These are phyloP conservation scores for Apamea sordens DNA, from an alignment of 2,888 invertebrate species.

Conservation along the genomic window DNA sequence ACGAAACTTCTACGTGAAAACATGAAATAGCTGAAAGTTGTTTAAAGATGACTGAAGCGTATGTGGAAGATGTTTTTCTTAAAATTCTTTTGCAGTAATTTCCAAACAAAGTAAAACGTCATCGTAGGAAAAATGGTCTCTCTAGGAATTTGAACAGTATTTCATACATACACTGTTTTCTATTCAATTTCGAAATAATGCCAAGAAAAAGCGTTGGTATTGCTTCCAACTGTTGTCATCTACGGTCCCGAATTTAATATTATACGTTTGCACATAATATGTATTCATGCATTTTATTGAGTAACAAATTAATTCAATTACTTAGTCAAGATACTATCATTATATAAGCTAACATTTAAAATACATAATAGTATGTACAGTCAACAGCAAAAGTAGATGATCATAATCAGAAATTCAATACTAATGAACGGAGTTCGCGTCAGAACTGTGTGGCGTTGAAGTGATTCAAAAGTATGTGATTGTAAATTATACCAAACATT, in stretches of 20 bases:
- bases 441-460: too few relatives aligned
- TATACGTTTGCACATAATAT: neutral
- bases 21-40: neutral
- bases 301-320: too few relatives aligned
- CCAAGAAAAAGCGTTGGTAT: neutral
- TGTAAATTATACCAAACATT: too few relatives aligned
- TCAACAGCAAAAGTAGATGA: too few relatives aligned
- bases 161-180: neutral
- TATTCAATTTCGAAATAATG: neutral
- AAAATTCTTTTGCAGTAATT: neutral
- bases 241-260: neutral
- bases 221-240: neutral
- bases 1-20: conserved; percentile 12
- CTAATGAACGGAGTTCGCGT: too few relatives aligned
- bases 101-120: neutral
- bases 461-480: too few relatives aligned
- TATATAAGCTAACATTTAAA: too few relatives aligned
- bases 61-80: conserved; percentile 12
- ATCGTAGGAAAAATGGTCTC: neutral
- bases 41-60: conserved; percentile 3
- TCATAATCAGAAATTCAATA: too few relatives aligned
- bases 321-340: too few relatives aligned
- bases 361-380: too few relatives aligned
- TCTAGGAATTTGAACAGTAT: neutral
- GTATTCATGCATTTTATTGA: neutral